Percentiles rank a stretch among this genome's conserved stretches.
phyloP scores from a whole-genome alignment of 2,888 invertebrate species.

The Quadroppia sp. region DNA sequence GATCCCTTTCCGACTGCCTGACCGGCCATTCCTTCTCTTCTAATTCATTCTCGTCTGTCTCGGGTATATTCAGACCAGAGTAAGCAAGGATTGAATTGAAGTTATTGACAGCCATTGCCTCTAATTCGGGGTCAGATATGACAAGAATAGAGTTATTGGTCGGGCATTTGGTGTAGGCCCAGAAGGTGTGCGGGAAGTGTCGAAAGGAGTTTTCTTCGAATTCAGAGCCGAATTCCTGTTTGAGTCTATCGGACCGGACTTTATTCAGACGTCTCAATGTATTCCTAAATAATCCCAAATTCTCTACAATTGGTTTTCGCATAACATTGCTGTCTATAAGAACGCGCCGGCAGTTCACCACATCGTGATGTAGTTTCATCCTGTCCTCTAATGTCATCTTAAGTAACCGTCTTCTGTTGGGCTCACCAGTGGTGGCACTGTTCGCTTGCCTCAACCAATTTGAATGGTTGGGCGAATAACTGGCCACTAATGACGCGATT shows the following conservation, averaged over 20 bases:
- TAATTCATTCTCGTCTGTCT: conserved; percentile 16
- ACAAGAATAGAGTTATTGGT: conserved; percentile 77
- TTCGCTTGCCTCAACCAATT: conserved; percentile 54
- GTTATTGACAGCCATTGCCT: conserved; percentile 78
- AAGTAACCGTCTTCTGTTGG: conserved; percentile 50
- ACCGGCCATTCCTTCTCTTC: conserved; percentile 33
- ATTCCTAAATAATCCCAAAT: conserved; percentile 79
- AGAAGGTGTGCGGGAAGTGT: conserved; percentile 53
- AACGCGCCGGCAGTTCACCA: conserved; percentile 74
- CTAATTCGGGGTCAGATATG: conserved; percentile 73
- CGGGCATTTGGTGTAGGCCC: conserved; percentile 79
- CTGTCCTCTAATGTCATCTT: conserved; percentile 81
- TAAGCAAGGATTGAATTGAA: conserved; percentile 85
- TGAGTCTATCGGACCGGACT: conserved; percentile 56
- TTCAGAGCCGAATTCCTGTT: conserved; percentile 35
- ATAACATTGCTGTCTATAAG: conserved; percentile 77
- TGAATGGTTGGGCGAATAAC: conserved; percentile 79
- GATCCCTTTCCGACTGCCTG: conserved; percentile 66
- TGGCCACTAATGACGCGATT: conserved; percentile 84
- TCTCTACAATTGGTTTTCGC: conserved; percentile 71
- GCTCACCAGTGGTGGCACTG: conserved; percentile 20
- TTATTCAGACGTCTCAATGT: conserved; percentile 73
- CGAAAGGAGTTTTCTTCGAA: conserved; percentile 43
- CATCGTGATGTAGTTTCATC: conserved; percentile 76
- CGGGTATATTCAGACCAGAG: conserved; percentile 62